phyloP scores from a whole-genome alignment of 1,140 invertebrate species.

The Conopomorpha cramerella region DNA sequence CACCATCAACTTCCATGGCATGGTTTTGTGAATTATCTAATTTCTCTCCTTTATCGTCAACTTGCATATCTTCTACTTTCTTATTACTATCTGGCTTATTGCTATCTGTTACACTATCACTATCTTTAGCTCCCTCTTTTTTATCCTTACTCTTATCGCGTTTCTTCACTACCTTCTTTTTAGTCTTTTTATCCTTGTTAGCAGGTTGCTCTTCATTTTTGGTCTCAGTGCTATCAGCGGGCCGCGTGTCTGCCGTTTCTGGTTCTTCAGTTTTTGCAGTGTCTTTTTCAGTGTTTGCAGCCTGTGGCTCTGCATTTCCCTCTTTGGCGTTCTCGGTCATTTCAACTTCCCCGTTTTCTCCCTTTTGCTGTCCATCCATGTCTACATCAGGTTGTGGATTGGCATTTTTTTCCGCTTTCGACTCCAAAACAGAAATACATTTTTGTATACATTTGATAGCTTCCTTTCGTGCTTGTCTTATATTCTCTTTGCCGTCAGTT shows the following conservation, averaged over 20 bases:
- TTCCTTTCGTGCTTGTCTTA: slow-evolving; percentile 82
- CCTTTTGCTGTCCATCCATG: slow-evolving; percentile 22
- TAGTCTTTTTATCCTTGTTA: slow-evolving; percentile 51
- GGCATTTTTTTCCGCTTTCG: slow-evolving; percentile 69
- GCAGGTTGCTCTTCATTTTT: slow-evolving; percentile 44
- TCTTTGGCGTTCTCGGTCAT: slow-evolving; percentile 37
- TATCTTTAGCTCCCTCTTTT: too few relatives aligned
- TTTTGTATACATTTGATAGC: slow-evolving; percentile 88
- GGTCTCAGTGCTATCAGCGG: slow-evolving; percentile 12
- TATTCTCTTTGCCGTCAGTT: slow-evolving; percentile 87
- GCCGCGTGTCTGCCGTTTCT: slow-evolving; percentile 19
- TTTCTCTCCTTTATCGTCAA: slow-evolving; percentile 40
- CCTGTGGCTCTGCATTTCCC: slow-evolving; percentile 10
- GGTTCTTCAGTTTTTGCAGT: slow-evolving; percentile 9
- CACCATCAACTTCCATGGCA: slow-evolving; percentile 44
- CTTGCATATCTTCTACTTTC: slow-evolving; percentile 34
- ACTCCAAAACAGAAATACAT: slow-evolving; percentile 82
- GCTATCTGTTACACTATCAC: too few relatives aligned
- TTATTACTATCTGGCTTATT: slow-evolving; percentile 17
- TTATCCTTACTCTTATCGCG: slow-evolving; percentile 23
- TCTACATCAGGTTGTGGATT: too few relatives aligned
- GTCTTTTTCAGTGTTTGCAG: slow-evolving; percentile 6
- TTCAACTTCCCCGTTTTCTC: slow-evolving; percentile 43
- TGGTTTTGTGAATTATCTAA: slow-evolving; percentile 24
- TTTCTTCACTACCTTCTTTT: too few relatives aligned